Percentiles rank a stretch among this genome's conserved stretches.
Evolutionary conservation across 2,113 vertebrate species (phyloP).

Genomic region (Neotragus moschatus): DNA sequence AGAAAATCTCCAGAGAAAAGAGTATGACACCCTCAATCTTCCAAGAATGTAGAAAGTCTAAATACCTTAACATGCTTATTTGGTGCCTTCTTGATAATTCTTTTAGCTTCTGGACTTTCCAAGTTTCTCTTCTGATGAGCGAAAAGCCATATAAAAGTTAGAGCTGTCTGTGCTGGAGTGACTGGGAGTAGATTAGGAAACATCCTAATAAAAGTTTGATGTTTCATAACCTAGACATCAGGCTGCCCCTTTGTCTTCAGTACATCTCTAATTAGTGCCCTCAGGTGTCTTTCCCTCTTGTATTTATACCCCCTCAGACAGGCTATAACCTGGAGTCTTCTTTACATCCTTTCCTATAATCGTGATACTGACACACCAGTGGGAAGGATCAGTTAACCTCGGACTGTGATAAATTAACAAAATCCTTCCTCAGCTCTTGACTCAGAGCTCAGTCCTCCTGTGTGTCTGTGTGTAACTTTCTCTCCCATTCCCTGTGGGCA

Average conservation of each 20-base stretch:
- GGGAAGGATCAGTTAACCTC: neutral
- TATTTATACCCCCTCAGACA: neutral
- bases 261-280: rapidly evolving
- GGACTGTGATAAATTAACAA: neutral
- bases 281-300: neutral
- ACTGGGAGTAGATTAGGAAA: neutral
- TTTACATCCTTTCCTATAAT: neutral
- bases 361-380: neutral
- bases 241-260: rapidly evolving
- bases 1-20: neutral
- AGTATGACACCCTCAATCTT: neutral
- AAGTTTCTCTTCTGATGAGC: neutral
- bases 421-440: neutral
- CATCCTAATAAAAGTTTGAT: neutral
- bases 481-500: neutral
- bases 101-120: neutral
- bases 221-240: neutral
- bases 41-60: neutral
- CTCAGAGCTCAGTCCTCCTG: neutral
- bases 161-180: neutral
- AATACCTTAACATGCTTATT: neutral
- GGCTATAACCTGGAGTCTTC: neutral
- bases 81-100: neutral
- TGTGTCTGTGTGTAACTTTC: neutral
- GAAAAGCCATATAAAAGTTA: neutral